Evolutionary conservation across 2,113 vertebrate genomes (phyloP), one percentile per base, ranked within the genome.

Genomic region (Brienomyrus longianalis): DNA sequence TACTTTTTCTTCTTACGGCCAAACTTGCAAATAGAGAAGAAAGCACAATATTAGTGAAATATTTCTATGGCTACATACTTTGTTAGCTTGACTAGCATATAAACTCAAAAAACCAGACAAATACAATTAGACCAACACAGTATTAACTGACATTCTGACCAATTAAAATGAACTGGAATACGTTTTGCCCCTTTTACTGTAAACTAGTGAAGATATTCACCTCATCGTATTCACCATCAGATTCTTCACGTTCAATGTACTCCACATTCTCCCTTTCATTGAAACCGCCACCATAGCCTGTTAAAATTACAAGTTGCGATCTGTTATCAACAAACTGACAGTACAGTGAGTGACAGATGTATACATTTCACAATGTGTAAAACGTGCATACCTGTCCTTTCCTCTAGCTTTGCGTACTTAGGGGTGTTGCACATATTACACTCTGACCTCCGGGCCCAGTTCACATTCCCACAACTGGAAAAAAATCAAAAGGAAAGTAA

Each of bases 351-450:
- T 23, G 9, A 59, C 1, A 50, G 35, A 77, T 51, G 66, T 17
- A n/a, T n/a, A 48, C 9, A 51, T 31, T 54, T 27, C 15, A 77
- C 80, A 70, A 2, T 1, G 48, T 45, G 15, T 27, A 48, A 35
- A 56, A 74, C 1, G 10, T 4, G 3, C 90, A 92, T 94, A 99
- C 98, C 98, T 91, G 98, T 99, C 93, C 98, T 97, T 90, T 99
- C 98, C 94, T 99, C 98, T 88, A 99, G 94, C 91, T 99, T 99
- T 52, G 98, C 98, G 88, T 99, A 99, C 94, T 99, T 99, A 0
- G 98, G 98, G 48, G 98, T 99, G 93, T 99, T 99, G 93, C 98
- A 99, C 98, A 99, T 99, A 93, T 99, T 99, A 91, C 98, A 99
- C 91, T 99, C 98, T 0, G 98, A 99, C 88, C 98, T 96, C 90